A percentile compares a stretch with the other conserved stretches of the same genome.
Conservation (phyloP, 2,888 invertebrate species). For the Tenodera sinensis region DNA sequence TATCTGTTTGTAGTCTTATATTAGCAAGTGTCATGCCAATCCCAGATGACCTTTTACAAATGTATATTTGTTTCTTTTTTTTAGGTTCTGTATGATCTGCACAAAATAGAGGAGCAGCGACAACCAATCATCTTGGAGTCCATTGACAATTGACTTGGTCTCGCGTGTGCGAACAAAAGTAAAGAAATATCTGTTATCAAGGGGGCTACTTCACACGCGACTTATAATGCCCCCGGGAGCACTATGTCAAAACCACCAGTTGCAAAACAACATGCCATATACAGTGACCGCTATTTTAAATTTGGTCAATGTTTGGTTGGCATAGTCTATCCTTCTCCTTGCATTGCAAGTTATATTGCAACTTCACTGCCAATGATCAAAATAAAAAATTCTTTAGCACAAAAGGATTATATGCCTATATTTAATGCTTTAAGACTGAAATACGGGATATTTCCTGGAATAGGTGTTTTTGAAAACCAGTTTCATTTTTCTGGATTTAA, state of each 20-base stretch:
- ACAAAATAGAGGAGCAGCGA: conserved; percentile 46
- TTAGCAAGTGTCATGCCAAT: not conserved
- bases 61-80: conserved; percentile 21
- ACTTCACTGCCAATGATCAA: conserved; percentile 11
- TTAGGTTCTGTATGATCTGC: conserved; percentile 56
- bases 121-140: conserved; percentile 37
- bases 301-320: conserved; percentile 10
- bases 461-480: not conserved
- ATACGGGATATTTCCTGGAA: not conserved
- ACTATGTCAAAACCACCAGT: not conserved
- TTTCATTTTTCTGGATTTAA: not conserved
- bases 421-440: not conserved
- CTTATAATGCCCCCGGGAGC: not conserved
- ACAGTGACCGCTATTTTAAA: conserved; percentile 50
- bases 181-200: not conserved
- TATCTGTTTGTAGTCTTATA: no score
- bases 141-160: conserved; percentile 45
- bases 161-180: conserved; percentile 18
- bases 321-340: conserved; percentile 4
- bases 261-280: conserved; percentile 44
- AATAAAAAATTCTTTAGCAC: not conserved
- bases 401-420: conserved; percentile 13
- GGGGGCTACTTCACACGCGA: conserved; percentile 21
- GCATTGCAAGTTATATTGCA: conserved; percentile 1
- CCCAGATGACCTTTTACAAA: not conserved